Evolutionary conservation across 2,797 vertebrate genomes (phyloP).

Genomic region (Lepus oiostolus): DNA sequence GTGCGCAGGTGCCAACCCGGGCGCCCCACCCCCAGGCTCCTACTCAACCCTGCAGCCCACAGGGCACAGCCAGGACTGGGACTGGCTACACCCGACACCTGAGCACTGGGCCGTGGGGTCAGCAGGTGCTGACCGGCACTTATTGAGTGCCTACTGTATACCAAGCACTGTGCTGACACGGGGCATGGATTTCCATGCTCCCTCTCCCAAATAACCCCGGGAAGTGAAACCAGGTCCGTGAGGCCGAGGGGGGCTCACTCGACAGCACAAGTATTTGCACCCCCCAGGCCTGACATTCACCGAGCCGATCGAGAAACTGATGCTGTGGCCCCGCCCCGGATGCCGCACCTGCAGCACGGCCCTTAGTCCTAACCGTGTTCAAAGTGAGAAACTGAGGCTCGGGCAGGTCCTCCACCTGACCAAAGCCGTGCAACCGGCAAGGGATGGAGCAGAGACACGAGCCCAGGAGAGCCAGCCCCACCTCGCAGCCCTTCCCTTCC

Average conservation of each 20-base stretch:
- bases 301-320: no score
- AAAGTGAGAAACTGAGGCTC: conserved; percentile 34
- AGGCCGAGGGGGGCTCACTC: background rate
- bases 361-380: background rate
- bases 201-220: background rate
- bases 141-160: rapidly evolving
- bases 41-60: background rate
- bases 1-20: background rate
- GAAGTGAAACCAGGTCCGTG: background rate
- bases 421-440: background rate
- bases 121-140: rapidly evolving
- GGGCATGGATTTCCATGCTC: rapidly evolving
- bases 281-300: no score
- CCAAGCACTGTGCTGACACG: background rate
- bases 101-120: rapidly evolving
- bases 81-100: background rate
- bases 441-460: background rate
- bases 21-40: background rate
- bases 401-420: background rate
- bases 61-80: no score
- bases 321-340: background rate
- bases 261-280: no score
- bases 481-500: background rate
- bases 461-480: background rate
- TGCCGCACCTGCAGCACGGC: background rate